Evolutionary conservation across 2,888 invertebrate species (phyloP).

Genomic region (Drosophila lutescens): DNA sequence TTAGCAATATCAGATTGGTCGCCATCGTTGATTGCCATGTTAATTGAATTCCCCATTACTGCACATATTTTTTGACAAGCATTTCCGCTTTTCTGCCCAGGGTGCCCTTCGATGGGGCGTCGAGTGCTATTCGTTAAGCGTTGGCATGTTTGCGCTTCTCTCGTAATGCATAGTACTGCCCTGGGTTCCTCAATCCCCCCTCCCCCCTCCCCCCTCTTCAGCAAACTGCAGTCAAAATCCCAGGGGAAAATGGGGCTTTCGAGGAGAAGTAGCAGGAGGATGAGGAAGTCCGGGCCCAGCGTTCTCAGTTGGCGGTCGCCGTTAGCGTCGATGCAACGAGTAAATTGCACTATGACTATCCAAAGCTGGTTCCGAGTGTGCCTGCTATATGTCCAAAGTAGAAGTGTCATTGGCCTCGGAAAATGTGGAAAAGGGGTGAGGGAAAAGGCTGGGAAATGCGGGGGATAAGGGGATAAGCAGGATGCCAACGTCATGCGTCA

Average conservation of each 20-base stretch:
- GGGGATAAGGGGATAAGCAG: slow-evolving; percentile 33
- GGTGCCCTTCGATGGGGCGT: slow-evolving; percentile 15
- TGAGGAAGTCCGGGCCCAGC: slow-evolving; percentile 7
- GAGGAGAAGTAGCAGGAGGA: background rate
- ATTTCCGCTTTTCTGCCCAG: slow-evolving; percentile 24
- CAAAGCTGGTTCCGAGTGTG: slow-evolving; percentile 33
- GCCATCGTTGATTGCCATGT: background rate
- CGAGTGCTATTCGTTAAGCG: slow-evolving; percentile 54
- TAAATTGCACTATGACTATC: slow-evolving; percentile 50
- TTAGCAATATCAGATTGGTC: background rate
- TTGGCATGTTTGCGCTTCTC: slow-evolving; percentile 60
- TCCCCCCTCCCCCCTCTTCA: background rate
- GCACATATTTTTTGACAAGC: slow-evolving; percentile 16
- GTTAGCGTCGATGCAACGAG: slow-evolving; percentile 45
- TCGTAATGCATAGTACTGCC: slow-evolving; percentile 38
- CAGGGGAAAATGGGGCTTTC: background rate
- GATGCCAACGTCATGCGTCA: slow-evolving; percentile 63
- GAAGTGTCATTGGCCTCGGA: slow-evolving; percentile 68
- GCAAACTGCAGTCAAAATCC: slow-evolving; percentile 18
- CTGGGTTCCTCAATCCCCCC: background rate
- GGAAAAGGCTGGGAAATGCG: background rate
- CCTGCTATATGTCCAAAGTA: slow-evolving; percentile 32
- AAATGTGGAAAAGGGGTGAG: slow-evolving; percentile 19
- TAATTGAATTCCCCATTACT: slow-evolving; percentile 15
- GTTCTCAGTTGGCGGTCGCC: slow-evolving; percentile 48